These are phyloP conservation scores for Catocala fraxini DNA, from an alignment of 2,888 invertebrate species.

Conservation along the genomic window DNA sequence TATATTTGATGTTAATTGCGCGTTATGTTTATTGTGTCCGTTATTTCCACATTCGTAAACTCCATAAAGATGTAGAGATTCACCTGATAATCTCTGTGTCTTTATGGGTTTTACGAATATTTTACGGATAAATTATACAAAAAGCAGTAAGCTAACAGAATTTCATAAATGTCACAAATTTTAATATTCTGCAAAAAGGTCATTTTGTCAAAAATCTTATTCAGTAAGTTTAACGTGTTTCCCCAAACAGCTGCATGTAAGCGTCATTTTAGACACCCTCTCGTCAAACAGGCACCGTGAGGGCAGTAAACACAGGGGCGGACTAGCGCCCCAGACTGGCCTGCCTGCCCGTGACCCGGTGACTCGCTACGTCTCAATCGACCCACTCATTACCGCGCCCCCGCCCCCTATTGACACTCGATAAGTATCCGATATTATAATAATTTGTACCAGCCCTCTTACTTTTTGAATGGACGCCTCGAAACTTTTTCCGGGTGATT, in stretches of 20 bases:
- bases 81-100: no score
- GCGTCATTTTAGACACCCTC: slow-evolving; percentile 51
- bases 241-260: neutral
- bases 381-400: slow-evolving; percentile 57
- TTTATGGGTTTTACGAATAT: no score
- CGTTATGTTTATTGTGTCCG: no score
- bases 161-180: no score
- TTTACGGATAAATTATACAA: no score
- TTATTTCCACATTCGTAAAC: no score
- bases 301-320: slow-evolving; percentile 66
- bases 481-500: slow-evolving; percentile 18
- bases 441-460: slow-evolving; percentile 48
- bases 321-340: slow-evolving; percentile 69
- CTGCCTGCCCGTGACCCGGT: slow-evolving; percentile 77
- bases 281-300: slow-evolving; percentile 25
- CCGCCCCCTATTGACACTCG: slow-evolving; percentile 48
- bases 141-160: no score
- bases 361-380: slow-evolving; percentile 77
- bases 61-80: no score
- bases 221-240: no score
- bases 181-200: no score
- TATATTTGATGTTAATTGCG: no score
- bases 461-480: slow-evolving; percentile 20
- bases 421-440: slow-evolving; percentile 49
- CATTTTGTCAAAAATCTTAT: neutral